phyloP scores from a whole-genome alignment of 2,797 vertebrate species.

The Enteromius trimaculatus region DNA sequence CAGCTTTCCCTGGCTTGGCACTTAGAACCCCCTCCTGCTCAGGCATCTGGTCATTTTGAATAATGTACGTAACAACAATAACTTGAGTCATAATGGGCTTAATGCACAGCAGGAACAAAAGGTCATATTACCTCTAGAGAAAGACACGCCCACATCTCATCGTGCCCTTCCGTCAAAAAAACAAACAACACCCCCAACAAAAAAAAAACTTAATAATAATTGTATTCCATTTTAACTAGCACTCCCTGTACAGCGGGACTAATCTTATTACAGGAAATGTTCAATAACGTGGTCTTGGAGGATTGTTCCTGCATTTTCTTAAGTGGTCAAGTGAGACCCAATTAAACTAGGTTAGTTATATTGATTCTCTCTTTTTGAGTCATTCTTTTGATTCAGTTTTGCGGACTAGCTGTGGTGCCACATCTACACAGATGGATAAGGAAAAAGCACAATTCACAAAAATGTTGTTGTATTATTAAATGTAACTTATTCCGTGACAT shows the following conservation, averaged over 20 bases:
- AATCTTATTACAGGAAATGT: background rate
- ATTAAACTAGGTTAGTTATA: constrained; percentile 34
- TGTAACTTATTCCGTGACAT: background rate
- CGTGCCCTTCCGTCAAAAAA: constrained; percentile 11
- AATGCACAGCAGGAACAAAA: constrained; percentile 66
- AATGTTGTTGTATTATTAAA: background rate
- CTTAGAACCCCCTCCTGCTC: constrained; percentile 67
- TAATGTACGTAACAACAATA: constrained; percentile 76
- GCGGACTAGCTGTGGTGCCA: background rate
- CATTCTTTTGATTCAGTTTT: background rate
- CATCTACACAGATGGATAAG: background rate
- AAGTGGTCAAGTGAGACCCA: constrained; percentile 35
- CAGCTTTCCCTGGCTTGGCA: constrained; percentile 66
- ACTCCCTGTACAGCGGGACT: background rate
- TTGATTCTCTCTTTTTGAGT: background rate
- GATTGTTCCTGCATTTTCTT: background rate
- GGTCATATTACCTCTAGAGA: constrained; percentile 69
- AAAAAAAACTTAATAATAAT: background rate
- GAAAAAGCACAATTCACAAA: background rate
- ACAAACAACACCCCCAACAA: background rate
- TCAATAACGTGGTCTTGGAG: constrained; percentile 2
- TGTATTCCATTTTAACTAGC: constrained; percentile 8
- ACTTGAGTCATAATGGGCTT: constrained; percentile 64
- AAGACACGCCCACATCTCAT: constrained; percentile 53
- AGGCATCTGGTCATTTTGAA: constrained; percentile 75